These are phyloP conservation scores for Salminus brasiliensis DNA, from an alignment of 2,113 vertebrate species.

Conservation along the genomic window DNA sequence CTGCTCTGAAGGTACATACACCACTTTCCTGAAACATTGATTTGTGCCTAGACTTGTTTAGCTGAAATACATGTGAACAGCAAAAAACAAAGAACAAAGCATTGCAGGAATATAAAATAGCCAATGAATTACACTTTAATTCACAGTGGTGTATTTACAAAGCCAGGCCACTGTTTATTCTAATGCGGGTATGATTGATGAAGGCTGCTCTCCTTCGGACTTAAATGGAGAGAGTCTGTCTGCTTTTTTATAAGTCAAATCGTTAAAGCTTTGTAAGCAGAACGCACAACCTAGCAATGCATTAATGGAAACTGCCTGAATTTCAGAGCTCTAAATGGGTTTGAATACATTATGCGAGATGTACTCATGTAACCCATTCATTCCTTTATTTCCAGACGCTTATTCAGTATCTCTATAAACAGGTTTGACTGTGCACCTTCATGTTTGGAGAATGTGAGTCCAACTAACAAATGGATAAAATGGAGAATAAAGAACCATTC, in stretches of 20 bases:
- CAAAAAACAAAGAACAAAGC: not conserved
- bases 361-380: not conserved
- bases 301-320: not conserved
- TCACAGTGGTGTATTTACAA: not conserved
- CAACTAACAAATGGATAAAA: constrained; percentile 17
- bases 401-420: not conserved
- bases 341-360: not conserved
- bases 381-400: not conserved
- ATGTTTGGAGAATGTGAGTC: constrained; percentile 4
- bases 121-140: not conserved
- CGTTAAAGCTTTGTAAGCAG: constrained; percentile 2
- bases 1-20: not conserved
- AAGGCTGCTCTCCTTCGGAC: not conserved
- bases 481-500: not conserved
- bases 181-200: constrained; percentile 2
- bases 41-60: not conserved
- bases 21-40: not conserved
- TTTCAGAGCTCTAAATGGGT: not conserved
- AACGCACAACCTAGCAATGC: not conserved
- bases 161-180: not conserved
- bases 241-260: not conserved
- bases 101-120: constrained; percentile 1
- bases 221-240: not conserved
- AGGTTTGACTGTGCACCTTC: not conserved
- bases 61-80: not conserved